Base-by-base conservation (phyloP, 1,140 invertebrate genomes). In the Sitophilus oryzae region DNA sequence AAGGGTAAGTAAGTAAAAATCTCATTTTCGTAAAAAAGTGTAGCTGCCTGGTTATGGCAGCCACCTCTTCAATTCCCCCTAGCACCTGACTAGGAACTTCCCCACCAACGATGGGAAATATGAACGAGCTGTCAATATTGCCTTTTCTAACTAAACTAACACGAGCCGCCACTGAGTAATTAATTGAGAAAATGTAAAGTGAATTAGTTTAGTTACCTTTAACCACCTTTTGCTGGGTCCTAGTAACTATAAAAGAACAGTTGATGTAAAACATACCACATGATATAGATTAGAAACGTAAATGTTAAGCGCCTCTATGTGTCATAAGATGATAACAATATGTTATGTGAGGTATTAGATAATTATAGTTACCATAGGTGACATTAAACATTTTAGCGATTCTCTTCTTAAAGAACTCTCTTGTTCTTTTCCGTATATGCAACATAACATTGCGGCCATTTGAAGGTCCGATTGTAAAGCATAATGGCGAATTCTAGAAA, bases 391-490 rank as follows among this genome's bases (percentile, higher is more conserved):
- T 53, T 68, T 67, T 45, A 66, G 44, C 3, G 58, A 68, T 67
- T 74, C 45, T 71, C 74, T 53, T 66, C 73, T 56, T 10, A 37
- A 42, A 66, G 67, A 44, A 63, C 58, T 59, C 22, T 65, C 61
- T 45, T 69, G 59, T 42, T 71, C 73, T 58, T 76, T 74, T 61
- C 84, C 84, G 71, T 94, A 93, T 0, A 87, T 81, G 73, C 93
- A 96, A 48, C 86, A 86, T 21, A 96, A 67, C 84, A 96, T 93
- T 0, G 91, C 92, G 10, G 92, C 88, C 68, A 91, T 96, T 76
- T 98, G 93, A 35, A 96, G 79, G 73, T 98, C 93, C 2, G 83
- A 82, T 41, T 86, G 79, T 58, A 77, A 77, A 1, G 85, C 86
- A 71, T 88, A 90, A 73, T 89, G 85, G 44, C 80, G 78, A 64